Evolutionary conservation across 2,113 vertebrate species (phyloP).

Genomic region (Okapia johnstoni): DNA sequence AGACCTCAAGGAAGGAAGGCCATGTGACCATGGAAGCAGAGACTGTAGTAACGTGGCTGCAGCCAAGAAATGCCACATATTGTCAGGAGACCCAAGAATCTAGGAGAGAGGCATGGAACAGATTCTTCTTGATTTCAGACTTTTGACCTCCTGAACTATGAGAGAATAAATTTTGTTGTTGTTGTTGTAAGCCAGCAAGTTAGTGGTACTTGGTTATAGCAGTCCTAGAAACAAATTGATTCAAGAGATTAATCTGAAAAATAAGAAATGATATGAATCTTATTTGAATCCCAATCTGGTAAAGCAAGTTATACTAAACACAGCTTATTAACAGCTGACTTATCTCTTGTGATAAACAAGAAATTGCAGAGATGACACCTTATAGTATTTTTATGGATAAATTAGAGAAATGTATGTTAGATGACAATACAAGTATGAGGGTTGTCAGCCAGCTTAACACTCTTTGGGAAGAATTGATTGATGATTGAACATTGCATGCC

Average conservation of each 20-base stretch:
- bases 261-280: not conserved
- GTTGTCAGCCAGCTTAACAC: not conserved
- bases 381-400: not conserved
- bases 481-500: not conserved
- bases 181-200: not conserved
- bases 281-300: not conserved
- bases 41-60: not conserved
- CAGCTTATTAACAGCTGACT: not conserved
- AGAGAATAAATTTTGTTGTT: not conserved
- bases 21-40: not conserved
- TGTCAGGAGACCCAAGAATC: not conserved
- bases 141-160: not conserved
- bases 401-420: not conserved
- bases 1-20: not conserved
- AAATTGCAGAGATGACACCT: not conserved
- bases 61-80: not conserved
- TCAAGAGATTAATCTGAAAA: not conserved
- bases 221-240: not conserved
- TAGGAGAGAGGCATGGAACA: not conserved
- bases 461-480: fast-evolving
- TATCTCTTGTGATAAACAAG: not conserved
- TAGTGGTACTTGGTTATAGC: not conserved
- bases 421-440: not conserved
- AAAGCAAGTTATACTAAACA: not conserved
- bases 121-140: not conserved